Conservation (phyloP, 2,113 vertebrate species). For the Elachura formosa region DNA sequence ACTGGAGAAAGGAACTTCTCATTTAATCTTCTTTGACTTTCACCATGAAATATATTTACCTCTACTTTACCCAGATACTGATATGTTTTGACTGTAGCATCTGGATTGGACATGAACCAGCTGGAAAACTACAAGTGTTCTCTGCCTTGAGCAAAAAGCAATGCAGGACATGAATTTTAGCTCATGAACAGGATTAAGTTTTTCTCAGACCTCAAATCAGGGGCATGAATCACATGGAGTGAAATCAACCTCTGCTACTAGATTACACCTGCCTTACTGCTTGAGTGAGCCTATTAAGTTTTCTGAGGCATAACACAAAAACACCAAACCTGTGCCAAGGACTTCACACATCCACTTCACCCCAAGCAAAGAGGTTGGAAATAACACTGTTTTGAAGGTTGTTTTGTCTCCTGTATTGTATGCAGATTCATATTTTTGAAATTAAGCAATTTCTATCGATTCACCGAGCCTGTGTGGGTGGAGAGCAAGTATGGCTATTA, state of each 20-base stretch:
- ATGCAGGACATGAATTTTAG: not conserved
- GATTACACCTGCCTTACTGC: not conserved
- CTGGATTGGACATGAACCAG: not conserved
- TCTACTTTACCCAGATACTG: not conserved
- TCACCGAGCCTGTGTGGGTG: not conserved
- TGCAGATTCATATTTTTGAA: not conserved
- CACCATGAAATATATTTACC: not conserved
- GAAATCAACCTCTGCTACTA: not conserved
- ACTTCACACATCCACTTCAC: not conserved
- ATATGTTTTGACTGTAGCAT: not conserved
- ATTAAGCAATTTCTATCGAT: not conserved
- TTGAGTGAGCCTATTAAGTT: not conserved
- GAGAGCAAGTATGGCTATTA: not conserved
- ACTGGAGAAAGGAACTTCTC: not conserved
- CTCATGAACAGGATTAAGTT: not conserved
- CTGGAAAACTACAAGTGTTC: not conserved
- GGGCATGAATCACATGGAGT: not conserved
- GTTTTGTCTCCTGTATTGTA: not conserved
- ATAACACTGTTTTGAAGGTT: not conserved
- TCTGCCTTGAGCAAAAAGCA: not conserved
- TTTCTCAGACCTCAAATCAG: not conserved
- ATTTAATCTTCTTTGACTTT: not conserved
- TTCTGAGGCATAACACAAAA: not conserved
- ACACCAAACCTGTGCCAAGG: not conserved
- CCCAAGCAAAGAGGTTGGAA: not conserved